phyloP scores from a whole-genome alignment of 2,888 invertebrate genomes.

The Phoronis australis region DNA sequence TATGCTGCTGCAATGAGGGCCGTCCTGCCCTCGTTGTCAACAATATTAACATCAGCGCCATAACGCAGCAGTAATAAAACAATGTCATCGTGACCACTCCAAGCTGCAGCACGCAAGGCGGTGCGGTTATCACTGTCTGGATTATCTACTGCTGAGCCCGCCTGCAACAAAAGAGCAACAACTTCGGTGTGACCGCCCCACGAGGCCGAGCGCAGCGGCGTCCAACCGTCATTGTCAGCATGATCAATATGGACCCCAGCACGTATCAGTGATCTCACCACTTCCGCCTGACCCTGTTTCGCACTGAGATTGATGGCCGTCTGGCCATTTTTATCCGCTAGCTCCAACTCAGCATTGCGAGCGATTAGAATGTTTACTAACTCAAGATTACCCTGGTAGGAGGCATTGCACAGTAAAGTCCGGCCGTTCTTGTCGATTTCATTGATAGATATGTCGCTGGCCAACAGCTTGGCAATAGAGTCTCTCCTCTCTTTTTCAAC shows the following conservation, averaged over 20 bases:
- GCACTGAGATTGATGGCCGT: constrained; percentile 74
- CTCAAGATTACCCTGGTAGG: constrained; percentile 82
- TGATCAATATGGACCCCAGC: constrained; percentile 52
- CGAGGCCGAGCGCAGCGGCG: constrained; percentile 70
- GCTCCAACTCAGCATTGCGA: constrained; percentile 62
- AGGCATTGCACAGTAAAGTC: constrained; percentile 70
- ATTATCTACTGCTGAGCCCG: constrained; percentile 56
- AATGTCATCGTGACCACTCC: constrained; percentile 57
- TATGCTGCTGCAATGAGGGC: constrained; percentile 65
- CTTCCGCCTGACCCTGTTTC: constrained; percentile 38
- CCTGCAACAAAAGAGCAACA: constrained; percentile 61
- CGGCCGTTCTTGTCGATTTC: constrained; percentile 61
- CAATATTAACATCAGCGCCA: constrained; percentile 52
- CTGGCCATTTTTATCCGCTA: constrained; percentile 71
- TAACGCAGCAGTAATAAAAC: constrained; percentile 62
- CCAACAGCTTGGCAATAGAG: constrained; percentile 22
- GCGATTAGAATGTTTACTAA: constrained; percentile 80
- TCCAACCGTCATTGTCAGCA: constrained; percentile 55
- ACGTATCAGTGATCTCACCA: constrained; percentile 54
- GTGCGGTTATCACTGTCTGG: constrained; percentile 63
- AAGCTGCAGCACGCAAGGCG: constrained; percentile 79
- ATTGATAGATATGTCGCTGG: constrained; percentile 51
- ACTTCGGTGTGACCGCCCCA: constrained; percentile 81
- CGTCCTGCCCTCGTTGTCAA: constrained; percentile 55
- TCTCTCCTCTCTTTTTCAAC: constrained; percentile 53